These are phyloP conservation scores for Pyrochroa serraticornis DNA, from an alignment of 2,888 invertebrate genomes.

Conservation along the genomic window DNA sequence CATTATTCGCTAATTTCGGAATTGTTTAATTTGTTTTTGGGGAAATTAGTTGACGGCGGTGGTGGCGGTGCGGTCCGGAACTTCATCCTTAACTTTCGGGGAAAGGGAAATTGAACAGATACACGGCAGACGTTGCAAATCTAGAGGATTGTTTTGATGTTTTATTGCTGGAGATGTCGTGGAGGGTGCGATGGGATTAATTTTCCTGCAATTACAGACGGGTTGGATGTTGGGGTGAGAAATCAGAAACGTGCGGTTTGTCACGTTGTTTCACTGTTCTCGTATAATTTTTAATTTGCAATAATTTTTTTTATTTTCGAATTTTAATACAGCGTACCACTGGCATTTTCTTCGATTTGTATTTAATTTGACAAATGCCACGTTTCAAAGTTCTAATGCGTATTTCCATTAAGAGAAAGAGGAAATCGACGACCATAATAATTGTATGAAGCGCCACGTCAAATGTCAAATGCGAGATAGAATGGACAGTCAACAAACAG, in stretches of 20 bases:
- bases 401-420: too few relatives aligned
- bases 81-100: not conserved
- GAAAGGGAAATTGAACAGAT: not conserved
- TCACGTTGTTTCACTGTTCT: too few relatives aligned
- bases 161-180: conserved; percentile 5
- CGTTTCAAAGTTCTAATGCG: too few relatives aligned
- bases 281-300: too few relatives aligned
- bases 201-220: not conserved
- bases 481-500: too few relatives aligned
- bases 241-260: not conserved
- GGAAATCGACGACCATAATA: too few relatives aligned
- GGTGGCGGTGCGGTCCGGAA: not conserved
- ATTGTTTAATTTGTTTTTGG: conserved; percentile 51
- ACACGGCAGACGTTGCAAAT: not conserved
- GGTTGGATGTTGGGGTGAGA: not conserved
- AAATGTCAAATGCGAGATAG: too few relatives aligned
- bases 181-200: conserved; percentile 1
- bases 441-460: too few relatives aligned
- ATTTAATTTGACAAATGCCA: too few relatives aligned
- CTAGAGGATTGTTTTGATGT: conserved; percentile 3
- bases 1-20: conserved; percentile 43
- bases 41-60: conserved; percentile 41
- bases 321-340: too few relatives aligned
- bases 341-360: too few relatives aligned
- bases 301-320: too few relatives aligned